Evolutionary conservation across 2,797 vertebrate species (phyloP).

Genomic region (Manis javanica): DNA sequence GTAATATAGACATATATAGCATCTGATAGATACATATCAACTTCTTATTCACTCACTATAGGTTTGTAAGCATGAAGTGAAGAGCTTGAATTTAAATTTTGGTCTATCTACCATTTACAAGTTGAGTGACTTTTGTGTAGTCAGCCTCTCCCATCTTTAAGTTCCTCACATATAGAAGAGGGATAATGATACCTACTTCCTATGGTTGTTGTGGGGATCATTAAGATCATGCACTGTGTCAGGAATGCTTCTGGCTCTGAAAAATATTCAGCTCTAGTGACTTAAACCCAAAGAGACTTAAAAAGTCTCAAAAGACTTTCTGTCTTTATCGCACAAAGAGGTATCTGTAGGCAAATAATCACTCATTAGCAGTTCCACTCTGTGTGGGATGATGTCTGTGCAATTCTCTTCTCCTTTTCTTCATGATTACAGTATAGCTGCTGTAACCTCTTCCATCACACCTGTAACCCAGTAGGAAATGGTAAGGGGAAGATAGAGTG

Average conservation of each 20-base stretch:
- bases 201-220: neutral
- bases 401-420: neutral
- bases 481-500: neutral
- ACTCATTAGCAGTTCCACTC: neutral
- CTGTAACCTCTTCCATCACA: neutral
- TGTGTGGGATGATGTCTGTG: neutral
- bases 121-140: neutral
- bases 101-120: neutral
- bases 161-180: neutral
- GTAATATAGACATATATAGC: neutral
- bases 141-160: neutral
- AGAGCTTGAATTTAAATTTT: slow-evolving; percentile 34
- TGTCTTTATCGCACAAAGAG: neutral
- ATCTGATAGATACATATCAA: neutral
- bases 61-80: neutral
- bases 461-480: neutral
- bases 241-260: slow-evolving; percentile 32
- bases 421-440: neutral
- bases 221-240: neutral
- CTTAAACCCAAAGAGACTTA: neutral
- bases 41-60: neutral
- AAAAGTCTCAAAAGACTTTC: too few relatives aligned
- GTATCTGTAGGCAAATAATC: neutral
- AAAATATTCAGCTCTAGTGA: neutral
- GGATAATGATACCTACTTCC: neutral